phyloP scores from a whole-genome alignment of 2,888 invertebrate genomes.

The Sericinus montela region DNA sequence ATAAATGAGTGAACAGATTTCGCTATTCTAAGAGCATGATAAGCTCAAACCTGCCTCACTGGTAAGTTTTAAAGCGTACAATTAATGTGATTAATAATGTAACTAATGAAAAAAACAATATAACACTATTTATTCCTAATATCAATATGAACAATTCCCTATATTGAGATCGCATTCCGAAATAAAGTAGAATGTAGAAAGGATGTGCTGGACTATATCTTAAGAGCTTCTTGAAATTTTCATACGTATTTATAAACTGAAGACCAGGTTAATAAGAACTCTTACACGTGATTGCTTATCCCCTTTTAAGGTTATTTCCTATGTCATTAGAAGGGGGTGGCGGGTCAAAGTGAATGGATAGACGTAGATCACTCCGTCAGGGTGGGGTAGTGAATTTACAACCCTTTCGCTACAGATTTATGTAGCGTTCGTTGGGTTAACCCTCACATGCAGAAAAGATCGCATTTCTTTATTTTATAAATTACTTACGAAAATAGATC shows the following conservation, averaged over 20 bases:
- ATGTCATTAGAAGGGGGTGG: constrained; percentile 11
- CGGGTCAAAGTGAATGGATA: constrained; percentile 8
- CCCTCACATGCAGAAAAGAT: constrained; percentile 46
- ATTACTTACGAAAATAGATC: constrained; percentile 58
- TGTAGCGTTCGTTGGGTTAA: constrained; percentile 61
- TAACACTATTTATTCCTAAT: constrained; percentile 34
- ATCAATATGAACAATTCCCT: constrained; percentile 40
- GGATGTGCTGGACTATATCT: constrained; percentile 53
- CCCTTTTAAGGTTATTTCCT: constrained; percentile 12
- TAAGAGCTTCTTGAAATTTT: constrained; percentile 63
- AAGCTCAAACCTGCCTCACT: too few species aligned
- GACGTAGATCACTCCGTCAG: constrained; percentile 7
- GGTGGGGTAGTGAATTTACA: constrained; percentile 65
- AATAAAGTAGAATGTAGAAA: constrained; percentile 63
- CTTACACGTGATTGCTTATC: constrained; percentile 16
- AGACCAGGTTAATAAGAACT: constrained; percentile 39
- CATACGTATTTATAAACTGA: constrained; percentile 58
- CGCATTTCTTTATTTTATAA: constrained; percentile 73
- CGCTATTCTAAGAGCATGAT: too few species aligned
- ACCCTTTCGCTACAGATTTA: constrained; percentile 74
- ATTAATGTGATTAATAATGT: too few species aligned
- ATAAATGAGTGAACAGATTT: too few species aligned
- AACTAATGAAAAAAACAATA: too few species aligned
- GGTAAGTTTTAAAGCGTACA: too few species aligned
- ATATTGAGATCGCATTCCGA: constrained; percentile 65